Evolutionary conservation across 2,888 invertebrate species (phyloP).

Genomic region (Drosophila picticornis): DNA sequence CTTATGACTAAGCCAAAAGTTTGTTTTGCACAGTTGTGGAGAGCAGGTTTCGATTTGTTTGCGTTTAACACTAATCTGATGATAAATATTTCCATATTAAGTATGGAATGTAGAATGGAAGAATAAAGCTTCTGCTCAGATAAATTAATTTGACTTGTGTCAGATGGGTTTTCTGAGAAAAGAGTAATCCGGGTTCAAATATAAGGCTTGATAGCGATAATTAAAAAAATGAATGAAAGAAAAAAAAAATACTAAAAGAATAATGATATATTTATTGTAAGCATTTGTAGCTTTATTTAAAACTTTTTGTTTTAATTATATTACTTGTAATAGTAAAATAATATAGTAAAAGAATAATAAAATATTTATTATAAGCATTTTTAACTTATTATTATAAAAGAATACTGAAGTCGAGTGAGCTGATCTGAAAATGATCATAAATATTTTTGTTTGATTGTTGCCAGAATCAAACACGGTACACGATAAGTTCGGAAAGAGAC

Average conservation of each 20-base stretch:
- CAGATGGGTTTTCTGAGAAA: neutral
- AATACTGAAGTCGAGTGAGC: neutral
- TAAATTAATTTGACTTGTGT: slow-evolving; percentile 18
- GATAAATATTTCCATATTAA: slow-evolving; percentile 40
- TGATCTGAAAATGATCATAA: neutral
- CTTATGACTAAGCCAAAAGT: slow-evolving; percentile 40
- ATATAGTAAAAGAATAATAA: neutral
- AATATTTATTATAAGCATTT: neutral
- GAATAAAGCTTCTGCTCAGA: slow-evolving; percentile 14
- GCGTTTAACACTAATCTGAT: slow-evolving; percentile 19
- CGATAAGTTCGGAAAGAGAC: neutral
- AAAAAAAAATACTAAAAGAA: neutral
- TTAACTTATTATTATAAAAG: neutral
- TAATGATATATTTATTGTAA: neutral
- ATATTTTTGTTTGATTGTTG: neutral
- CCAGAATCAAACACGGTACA: neutral
- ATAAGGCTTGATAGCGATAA: neutral
- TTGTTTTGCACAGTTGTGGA: neutral
- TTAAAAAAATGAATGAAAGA: neutral
- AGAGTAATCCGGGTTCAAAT: neutral
- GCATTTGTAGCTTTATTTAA: neutral
- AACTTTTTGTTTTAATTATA: neutral
- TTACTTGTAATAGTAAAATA: neutral
- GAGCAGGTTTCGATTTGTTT: slow-evolving; percentile 40
- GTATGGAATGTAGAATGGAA: slow-evolving; percentile 29